phyloP scores from a whole-genome alignment of 1,140 invertebrate species.

The Drosophila sp. region DNA sequence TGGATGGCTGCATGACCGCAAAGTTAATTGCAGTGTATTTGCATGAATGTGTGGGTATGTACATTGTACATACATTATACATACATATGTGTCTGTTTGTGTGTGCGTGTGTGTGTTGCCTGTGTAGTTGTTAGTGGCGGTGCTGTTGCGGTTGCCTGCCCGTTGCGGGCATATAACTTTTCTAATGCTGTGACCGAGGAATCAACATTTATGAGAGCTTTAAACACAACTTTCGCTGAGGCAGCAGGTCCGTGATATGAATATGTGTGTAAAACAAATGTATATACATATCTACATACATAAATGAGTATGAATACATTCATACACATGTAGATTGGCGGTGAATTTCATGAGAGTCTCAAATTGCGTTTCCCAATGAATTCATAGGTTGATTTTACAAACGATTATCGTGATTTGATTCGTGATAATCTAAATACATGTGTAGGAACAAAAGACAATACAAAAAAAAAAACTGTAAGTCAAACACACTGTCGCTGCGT shows the following conservation, averaged over 20 bases:
- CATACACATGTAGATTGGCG: background rate
- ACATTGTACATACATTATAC: no score
- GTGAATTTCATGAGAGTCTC: background rate
- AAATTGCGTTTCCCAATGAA: no score
- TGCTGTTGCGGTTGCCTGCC: slow-evolving; percentile 59
- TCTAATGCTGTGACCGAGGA: slow-evolving; percentile 75
- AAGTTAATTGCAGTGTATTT: slow-evolving; percentile 71
- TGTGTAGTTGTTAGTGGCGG: slow-evolving; percentile 35
- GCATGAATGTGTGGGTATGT: slow-evolving; percentile 3
- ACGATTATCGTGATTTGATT: no score
- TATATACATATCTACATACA: background rate
- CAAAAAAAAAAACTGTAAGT: no score
- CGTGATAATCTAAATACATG: no score
- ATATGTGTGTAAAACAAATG: slow-evolving; percentile 8
- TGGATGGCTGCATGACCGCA: slow-evolving; percentile 57
- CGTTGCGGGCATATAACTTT: slow-evolving; percentile 75
- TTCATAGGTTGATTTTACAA: no score
- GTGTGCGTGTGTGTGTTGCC: slow-evolving; percentile 15
- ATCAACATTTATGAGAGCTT: slow-evolving; percentile 63
- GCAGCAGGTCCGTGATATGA: slow-evolving; percentile 1
- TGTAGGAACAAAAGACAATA: no score
- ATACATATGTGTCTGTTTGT: no score
- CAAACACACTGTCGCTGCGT: no score
- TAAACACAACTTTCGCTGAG: slow-evolving; percentile 47
- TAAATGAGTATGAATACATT: no score